Base-by-base conservation (phyloP, 2,797 vertebrate genomes). In the Halcyon leucocephala region DNA sequence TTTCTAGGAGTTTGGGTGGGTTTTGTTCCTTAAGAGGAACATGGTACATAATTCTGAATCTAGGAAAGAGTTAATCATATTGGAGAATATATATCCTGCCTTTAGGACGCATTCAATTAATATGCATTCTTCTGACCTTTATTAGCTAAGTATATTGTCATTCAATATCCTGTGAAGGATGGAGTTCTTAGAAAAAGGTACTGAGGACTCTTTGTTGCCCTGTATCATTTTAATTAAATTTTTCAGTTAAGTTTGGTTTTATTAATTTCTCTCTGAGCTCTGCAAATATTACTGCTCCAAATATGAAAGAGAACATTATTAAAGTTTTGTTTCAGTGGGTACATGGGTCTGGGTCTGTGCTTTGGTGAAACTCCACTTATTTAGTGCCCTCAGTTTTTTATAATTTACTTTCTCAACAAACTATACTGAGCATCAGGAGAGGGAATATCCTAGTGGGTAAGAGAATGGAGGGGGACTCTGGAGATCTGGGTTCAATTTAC, bases 221-320 rank as follows among this genome's bases (percentile, higher is more conserved):
- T 54, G 28, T 66, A 79, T 79, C 11, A 60, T 89, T 94, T 94
- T 79, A 96, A 96, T 84, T 82, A 90, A 79, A 93, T 79, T 94
- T 65, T 62, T 9, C 24, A 67, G 7, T 28, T 66, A 88, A 72
- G 31, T 74, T 92, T 89, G 37, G 16, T 82, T 93, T 91, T 92
- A 72, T 67, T 89, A 73, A 77, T 85, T 92, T 52, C 24, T 95
- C 18, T 85, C n/a, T 80, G 33, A 29, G 33, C 10, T 95, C n/a
- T 94, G 42, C 87, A 91, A 94, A 86, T 78, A 73, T 55, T 92
- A 72, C 31, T 73, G 29, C 48, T 90, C 31, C n/a, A 77, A 70
- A 64, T 82, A 48, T 1, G 2, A 82, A 49, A 66, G 17, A 14
- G 28, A 92, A 22, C 18, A 64, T 57, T 81, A 86, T 62, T 89